phyloP scores from a whole-genome alignment of 2,797 vertebrate genomes.

The Sparus aurata region DNA sequence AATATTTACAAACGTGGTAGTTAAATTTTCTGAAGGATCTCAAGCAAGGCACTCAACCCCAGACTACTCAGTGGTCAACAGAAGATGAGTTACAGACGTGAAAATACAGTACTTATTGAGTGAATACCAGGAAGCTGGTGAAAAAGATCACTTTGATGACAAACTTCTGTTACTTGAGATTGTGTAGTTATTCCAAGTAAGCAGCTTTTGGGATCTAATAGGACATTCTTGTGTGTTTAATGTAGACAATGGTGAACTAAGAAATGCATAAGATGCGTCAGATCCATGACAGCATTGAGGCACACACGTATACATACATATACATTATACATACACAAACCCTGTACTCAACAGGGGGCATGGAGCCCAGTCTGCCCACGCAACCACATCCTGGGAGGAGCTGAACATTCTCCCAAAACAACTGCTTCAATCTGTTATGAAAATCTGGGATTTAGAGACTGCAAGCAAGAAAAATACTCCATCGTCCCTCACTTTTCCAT shows the following conservation, averaged over 20 bases:
- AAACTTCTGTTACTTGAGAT: conserved; percentile 14
- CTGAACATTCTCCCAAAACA: conserved; percentile 49
- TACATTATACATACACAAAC: conserved; percentile 11
- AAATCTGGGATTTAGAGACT: conserved; percentile 46
- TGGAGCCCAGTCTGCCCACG: conserved; percentile 65
- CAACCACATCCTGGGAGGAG: conserved; percentile 75
- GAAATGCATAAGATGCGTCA: conserved; percentile 1
- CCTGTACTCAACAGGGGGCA: conserved; percentile 44
- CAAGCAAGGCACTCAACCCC: background rate
- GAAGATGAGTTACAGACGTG: background rate
- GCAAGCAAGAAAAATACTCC: conserved; percentile 27
- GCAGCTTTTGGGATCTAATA: conserved; percentile 18
- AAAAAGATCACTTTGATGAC: background rate
- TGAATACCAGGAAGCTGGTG: background rate
- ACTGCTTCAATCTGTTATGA: conserved; percentile 40
- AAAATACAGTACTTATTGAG: background rate
- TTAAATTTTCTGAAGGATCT: conserved; percentile 19
- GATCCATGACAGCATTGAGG: background rate
- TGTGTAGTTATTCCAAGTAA: conserved; percentile 28
- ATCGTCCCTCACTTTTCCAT: conserved; percentile 45
- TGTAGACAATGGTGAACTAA: conserved; percentile 18
- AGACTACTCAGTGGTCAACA: background rate
- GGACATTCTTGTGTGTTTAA: conserved; percentile 12
- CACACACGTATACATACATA: background rate
- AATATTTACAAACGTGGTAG: conserved; percentile 37